phyloP scores from a whole-genome alignment of 2,888 invertebrate species.

The Cancer borealis region DNA sequence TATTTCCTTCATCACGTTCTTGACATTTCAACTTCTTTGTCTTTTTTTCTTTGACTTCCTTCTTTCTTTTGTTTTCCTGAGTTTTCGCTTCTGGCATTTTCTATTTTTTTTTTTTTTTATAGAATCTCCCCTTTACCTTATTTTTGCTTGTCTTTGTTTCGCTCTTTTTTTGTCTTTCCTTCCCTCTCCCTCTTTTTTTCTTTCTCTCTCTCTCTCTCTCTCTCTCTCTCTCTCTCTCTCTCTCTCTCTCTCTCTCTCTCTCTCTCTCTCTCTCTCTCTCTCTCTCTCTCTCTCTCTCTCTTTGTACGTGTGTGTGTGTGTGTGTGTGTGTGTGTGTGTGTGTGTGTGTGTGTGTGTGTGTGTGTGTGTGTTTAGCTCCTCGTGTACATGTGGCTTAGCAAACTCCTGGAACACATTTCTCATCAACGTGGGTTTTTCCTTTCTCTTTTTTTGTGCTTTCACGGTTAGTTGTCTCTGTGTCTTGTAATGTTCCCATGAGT shows the following conservation, averaged over 20 bases:
- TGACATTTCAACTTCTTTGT: background rate
- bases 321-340: too few relatives aligned
- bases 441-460: conserved; percentile 16
- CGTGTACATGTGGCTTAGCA: too few relatives aligned
- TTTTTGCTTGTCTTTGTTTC: background rate
- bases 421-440: background rate
- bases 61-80: background rate
- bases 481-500: too few relatives aligned
- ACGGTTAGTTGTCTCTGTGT: too few relatives aligned
- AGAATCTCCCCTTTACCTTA: background rate
- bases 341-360: too few relatives aligned
- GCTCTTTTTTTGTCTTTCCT: background rate
- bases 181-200: too few relatives aligned
- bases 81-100: background rate
- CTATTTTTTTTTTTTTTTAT: background rate
- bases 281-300: conserved; percentile 46
- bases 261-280: background rate
- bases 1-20: background rate
- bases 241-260: background rate
- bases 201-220: background rate
- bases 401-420: too few relatives aligned
- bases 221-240: conserved; percentile 26
- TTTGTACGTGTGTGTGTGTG: background rate
- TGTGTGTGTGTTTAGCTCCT: too few relatives aligned
- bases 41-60: background rate